Percentiles rank a stretch among this genome's conserved stretches.
Evolutionary conservation across 2,888 invertebrate species (phyloP).

Genomic region (Mimachlamys varia): DNA sequence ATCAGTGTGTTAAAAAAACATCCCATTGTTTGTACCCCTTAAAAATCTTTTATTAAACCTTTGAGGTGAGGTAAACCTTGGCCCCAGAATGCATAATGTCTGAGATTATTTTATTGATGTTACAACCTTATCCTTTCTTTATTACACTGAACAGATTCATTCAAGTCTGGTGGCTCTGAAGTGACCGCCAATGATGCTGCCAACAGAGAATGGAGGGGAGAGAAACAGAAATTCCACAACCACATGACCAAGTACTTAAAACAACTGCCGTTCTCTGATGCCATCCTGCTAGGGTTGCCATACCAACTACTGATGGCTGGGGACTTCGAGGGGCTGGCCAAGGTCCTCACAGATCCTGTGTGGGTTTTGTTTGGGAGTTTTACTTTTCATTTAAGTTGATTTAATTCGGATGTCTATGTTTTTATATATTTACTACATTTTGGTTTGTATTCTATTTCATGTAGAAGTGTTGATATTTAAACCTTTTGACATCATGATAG

Average conservation of each 20-base stretch:
- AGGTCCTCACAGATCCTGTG: conserved; percentile 70
- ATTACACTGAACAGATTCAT: conserved; percentile 59
- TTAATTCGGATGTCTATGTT: too few species aligned
- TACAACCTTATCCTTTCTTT: not conserved
- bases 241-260: conserved; percentile 72
- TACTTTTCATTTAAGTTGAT: not conserved
- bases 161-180: conserved; percentile 59
- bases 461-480: too few species aligned
- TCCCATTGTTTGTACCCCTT: too few species aligned
- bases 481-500: too few species aligned
- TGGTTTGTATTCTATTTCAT: too few species aligned
- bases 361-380: conserved; percentile 56
- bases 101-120: too few species aligned
- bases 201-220: conserved; percentile 63
- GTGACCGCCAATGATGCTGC: conserved; percentile 44
- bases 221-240: conserved; percentile 69
- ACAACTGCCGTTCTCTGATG: conserved; percentile 60
- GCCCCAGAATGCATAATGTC: too few species aligned
- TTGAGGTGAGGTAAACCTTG: too few species aligned
- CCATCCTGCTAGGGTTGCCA: conserved; percentile 74
- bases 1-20: too few species aligned
- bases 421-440: too few species aligned
- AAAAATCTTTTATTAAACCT: too few species aligned
- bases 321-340: conserved; percentile 64
- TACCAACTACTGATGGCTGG: conserved; percentile 76